Evolutionary conservation across 2,888 invertebrate species (phyloP), one percentile per base, ranked within the genome.

Genomic region (Drosophila antonietae): DNA sequence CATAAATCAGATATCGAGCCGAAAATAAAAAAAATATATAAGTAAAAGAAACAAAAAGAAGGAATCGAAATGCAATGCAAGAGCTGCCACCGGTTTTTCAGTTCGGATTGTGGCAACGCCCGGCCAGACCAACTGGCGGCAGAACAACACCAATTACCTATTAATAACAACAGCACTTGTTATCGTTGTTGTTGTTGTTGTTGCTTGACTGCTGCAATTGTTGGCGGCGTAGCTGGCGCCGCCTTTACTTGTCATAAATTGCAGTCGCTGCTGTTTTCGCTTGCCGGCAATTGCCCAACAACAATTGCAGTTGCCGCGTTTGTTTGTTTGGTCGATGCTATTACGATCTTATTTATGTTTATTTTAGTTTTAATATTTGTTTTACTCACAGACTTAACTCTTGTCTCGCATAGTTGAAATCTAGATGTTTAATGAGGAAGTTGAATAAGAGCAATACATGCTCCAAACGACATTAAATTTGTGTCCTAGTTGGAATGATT

Each of bases 231-330:
- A 68, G 70, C 70, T 76, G 87, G 68, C 61, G 81, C 79, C 75
- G 79, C 75, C 83, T 73, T 63, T 72, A 71, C 59, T 73, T 75
- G 87, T 77, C 83, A 83, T 85, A 85, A 83, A 78, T 85, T 83
- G 77, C 77, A 23, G 57, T 15, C 57, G 69, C 72, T 66, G 69
- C 37, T 70, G 63, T 75, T 66, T 64, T 78, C 64, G 74, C 63
- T 70, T 58, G 74, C 74, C 76, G 71, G 63, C 71, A 68, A 73
- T 80, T 73, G 64, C 58, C 66, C 63, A 81, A 86, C 73, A 81
- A 77, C 78, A 81, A 81, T 87, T 76, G 75, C 71, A 82, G 73
- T 67, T 73, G 58, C 31, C 67, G 68, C 68, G 66, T 73, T 80
- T 80, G 68, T 71, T 78, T 71, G 61, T 51, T 68, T 75, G 5